phyloP scores from a whole-genome alignment of 2,888 invertebrate species.

The Drosophila incognita region DNA sequence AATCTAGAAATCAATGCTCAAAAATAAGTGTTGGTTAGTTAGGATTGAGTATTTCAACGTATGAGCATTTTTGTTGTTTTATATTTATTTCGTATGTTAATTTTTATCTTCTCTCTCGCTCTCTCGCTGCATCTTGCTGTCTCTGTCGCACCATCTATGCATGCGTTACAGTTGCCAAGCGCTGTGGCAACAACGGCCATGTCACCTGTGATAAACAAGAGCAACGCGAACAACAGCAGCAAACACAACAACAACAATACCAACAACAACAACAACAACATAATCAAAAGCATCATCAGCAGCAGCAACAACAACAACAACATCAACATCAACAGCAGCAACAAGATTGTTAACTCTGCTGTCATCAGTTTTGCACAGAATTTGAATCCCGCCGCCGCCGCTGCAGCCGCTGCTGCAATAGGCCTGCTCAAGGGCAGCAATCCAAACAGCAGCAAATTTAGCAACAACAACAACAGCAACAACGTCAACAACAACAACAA shows the following conservation, averaged over 20 bases:
- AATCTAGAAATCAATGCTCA: not conserved
- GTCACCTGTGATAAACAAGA: slow-evolving; percentile 84
- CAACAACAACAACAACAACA: slow-evolving; percentile 42
- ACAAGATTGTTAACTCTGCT: slow-evolving; percentile 28
- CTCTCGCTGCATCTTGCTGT: slow-evolving; percentile 34
- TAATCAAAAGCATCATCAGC: slow-evolving; percentile 44
- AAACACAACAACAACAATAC: slow-evolving; percentile 20
- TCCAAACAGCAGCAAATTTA: slow-evolving; percentile 35
- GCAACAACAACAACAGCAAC: slow-evolving; percentile 32
- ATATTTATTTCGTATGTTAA: not conserved
- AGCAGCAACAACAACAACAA: slow-evolving; percentile 42
- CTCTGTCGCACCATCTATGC: slow-evolving; percentile 36
- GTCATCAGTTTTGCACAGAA: slow-evolving; percentile 16
- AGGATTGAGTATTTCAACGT: not conserved
- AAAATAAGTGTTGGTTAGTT: not conserved
- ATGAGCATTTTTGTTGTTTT: not conserved
- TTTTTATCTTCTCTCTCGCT: slow-evolving; percentile 24
- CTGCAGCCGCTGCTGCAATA: slow-evolving; percentile 27
- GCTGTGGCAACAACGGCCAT: slow-evolving; percentile 82
- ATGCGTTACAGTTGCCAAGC: slow-evolving; percentile 72
- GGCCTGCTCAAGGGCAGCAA: slow-evolving; percentile 29
- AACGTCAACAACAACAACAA: slow-evolving; percentile 24
- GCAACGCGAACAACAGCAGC: slow-evolving; percentile 46
- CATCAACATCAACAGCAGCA: slow-evolving; percentile 49
- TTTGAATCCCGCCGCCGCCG: slow-evolving; percentile 37